Evolutionary conservation across 2,113 vertebrate genomes (phyloP), one percentile per base, ranked within the genome.

Genomic region (Phalacrocorax pelagicus): DNA sequence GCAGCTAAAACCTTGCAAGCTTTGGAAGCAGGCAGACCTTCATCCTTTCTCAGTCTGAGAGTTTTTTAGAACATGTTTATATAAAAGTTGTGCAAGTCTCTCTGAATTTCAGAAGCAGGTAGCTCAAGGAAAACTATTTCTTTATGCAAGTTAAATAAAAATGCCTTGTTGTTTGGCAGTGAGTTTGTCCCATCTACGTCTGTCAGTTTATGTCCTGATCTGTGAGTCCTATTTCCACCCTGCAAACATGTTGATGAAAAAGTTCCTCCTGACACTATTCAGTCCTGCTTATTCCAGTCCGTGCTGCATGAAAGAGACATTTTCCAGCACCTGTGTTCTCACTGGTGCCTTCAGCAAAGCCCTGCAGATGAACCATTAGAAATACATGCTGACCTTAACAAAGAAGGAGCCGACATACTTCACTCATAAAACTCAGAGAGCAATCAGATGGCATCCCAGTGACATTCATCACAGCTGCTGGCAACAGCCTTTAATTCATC

Each of bases 391-490:
- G 98, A 98, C 98, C 98, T 98, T 98, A 98, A 97, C 94, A 81
- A 96, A 90, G 72, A 92, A 86, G 89, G 94, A 96, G 94, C 89
- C 20, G 57, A 98, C 97, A 97, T 95, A 92, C 95, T 98, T 98
- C 97, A 98, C 96, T 98, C 98, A 98, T 69, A 95, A 97, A 86
- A 96, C 92, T 97, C 97, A 88, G 49, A 88, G 94, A 97, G 97
- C 96, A 97, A 98, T 98, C 97, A 98, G 94, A 96, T 6, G 44
- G 96, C 98, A 98, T 97, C 97, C 96, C 82, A 79, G 96, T 98
- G 98, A 98, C 98, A 98, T 98, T 98, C 97, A 97, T 97, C 97
- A 97, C 96, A 97, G 98, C 98, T 98, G 58, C 97, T 94, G 96
- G 97, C 98, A 96, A 88, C 80, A 89, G 97, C 97, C 97, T 98